Evolutionary conservation across 2,113 vertebrate genomes (phyloP).

Genomic region (Burhinus oedicnemus): DNA sequence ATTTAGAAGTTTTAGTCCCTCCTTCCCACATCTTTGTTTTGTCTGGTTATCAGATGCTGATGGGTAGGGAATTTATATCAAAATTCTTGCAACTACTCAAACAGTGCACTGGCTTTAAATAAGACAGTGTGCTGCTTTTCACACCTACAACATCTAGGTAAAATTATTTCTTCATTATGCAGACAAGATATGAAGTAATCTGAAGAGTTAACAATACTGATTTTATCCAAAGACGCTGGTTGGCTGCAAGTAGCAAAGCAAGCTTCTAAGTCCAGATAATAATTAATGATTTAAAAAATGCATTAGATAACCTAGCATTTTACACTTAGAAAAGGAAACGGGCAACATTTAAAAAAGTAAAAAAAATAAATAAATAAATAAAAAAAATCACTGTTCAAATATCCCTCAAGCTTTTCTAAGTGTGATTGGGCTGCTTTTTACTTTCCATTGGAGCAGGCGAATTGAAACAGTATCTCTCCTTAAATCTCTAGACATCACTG

Average conservation of each 20-base stretch:
- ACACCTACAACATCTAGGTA: neutral
- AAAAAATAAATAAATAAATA: neutral
- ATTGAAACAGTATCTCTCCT: neutral
- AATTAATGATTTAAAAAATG: neutral
- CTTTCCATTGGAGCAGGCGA: neutral
- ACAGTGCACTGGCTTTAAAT: neutral
- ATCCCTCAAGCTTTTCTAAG: neutral
- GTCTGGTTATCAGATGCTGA: neutral
- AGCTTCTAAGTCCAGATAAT: neutral
- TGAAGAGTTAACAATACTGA: neutral
- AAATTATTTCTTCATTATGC: neutral
- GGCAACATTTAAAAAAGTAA: neutral
- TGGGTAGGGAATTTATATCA: neutral
- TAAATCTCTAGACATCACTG: neutral
- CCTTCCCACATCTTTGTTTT: fast-evolving
- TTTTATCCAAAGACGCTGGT: neutral
- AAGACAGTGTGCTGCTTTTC: neutral
- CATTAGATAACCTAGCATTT: neutral
- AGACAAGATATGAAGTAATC: neutral
- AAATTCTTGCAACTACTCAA: neutral
- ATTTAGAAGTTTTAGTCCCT: neutral
- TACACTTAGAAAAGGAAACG: neutral
- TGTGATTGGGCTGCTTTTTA: neutral
- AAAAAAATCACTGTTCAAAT: neutral
- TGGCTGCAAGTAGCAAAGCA: neutral